These are phyloP conservation scores for Chionomys nivalis DNA, from an alignment of 2,113 vertebrate species.

Conservation along the genomic window DNA sequence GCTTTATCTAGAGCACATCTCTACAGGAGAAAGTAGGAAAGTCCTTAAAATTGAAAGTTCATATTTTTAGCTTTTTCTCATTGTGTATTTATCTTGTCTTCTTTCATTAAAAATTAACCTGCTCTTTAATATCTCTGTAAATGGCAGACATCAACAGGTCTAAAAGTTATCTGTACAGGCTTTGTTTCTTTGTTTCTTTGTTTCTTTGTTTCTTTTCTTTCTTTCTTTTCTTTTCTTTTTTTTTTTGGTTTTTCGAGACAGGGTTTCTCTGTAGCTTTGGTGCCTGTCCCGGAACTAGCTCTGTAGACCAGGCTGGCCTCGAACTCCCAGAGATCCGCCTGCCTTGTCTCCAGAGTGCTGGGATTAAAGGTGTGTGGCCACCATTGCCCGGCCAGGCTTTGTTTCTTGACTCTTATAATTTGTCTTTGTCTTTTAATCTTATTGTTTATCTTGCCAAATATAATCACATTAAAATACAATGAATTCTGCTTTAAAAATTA, in stretches of 20 bases:
- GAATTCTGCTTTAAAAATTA: not conserved
- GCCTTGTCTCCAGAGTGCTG: too few relatives aligned
- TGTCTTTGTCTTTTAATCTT: slow-evolving; percentile 29
- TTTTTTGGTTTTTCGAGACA: too few relatives aligned
- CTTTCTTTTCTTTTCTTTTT: too few relatives aligned
- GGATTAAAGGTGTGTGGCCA: too few relatives aligned
- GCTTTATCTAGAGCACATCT: not conserved
- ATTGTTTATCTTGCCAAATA: not conserved
- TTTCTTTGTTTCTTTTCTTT: slow-evolving; percentile 39
- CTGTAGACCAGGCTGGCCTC: too few relatives aligned
- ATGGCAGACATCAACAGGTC: not conserved
- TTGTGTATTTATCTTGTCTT: not conserved
- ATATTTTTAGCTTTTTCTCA: not conserved
- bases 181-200: slow-evolving; percentile 16
- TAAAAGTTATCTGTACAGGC: not conserved
- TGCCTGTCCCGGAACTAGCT: too few relatives aligned
- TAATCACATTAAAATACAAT: not conserved
- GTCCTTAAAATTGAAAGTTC: not conserved
- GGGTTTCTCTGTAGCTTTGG: too few relatives aligned
- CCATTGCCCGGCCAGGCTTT: too few relatives aligned
- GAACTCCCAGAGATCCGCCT: too few relatives aligned
- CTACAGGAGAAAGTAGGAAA: not conserved
- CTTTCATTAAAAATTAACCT: not conserved
- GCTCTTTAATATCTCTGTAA: not conserved
- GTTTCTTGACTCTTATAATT: not conserved